Conservation (phyloP, 1,140 invertebrate species). For the Periplaneta americana region DNA sequence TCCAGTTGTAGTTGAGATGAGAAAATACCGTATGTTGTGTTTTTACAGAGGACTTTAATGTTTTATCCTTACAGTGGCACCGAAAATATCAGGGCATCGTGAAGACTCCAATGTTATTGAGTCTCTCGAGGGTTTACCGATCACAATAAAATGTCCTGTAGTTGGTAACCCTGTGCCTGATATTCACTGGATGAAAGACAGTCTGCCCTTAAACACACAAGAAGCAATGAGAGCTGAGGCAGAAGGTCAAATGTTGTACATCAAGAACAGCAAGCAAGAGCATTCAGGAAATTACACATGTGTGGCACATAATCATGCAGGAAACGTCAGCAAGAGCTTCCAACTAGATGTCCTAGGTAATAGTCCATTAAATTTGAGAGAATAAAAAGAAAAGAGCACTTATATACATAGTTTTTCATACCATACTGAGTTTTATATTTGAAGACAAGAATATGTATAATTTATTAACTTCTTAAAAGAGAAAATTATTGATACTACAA, state of each 20-base stretch:
- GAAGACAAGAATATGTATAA: too few species aligned
- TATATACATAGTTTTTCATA: too few species aligned
- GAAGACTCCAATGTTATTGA: conserved; percentile 8
- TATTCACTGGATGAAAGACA: conserved; percentile 22
- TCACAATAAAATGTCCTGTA: conserved; percentile 22
- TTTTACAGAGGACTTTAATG: too few species aligned
- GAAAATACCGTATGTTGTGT: too few species aligned
- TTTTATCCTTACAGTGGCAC: conserved; percentile 21
- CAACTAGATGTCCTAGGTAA: conserved; percentile 21
- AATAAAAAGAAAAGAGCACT: too few species aligned
- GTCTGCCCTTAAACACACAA: neutral
- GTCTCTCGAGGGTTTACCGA: conserved; percentile 20
- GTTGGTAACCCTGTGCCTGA: conserved; percentile 16
- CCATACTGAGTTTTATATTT: too few species aligned
- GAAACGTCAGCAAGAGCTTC: conserved; percentile 19
- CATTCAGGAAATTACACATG: conserved; percentile 29
- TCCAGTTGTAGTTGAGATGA: too few species aligned
- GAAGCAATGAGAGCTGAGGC: conserved; percentile 11
- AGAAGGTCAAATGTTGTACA: conserved; percentile 7
- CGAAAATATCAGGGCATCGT: neutral
- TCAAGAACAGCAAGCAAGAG: conserved; percentile 1
- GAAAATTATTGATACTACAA: too few species aligned
- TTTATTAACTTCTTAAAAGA: too few species aligned
- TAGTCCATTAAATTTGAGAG: neutral
- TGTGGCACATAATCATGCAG: conserved; percentile 24